Evolutionary conservation across 2,797 vertebrate species (phyloP), one percentile per base, ranked within the genome.

Genomic region (Poecilia picta): DNA sequence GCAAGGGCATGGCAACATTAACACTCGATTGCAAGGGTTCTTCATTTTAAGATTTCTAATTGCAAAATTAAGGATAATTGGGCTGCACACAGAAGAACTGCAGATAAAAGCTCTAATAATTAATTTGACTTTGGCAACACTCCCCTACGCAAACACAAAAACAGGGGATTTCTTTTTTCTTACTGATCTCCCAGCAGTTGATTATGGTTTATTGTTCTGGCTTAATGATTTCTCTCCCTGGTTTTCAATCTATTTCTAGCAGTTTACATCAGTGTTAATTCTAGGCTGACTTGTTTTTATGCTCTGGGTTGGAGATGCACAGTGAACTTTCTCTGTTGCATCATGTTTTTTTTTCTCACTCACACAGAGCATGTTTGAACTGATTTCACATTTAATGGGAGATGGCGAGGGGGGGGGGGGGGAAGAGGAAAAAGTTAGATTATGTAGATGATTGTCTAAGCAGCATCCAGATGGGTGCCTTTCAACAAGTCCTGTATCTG

Each of bases 21-120:
- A 93, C 92, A 89, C 88, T 85, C 79, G 85, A 93, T 93, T 91
- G 86, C 90, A 91, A 85, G 93, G 87, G 77, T 91, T 91, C 82
- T 94, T 94, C 93, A 90, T 90, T 91, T 81, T 83, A 86, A 92
- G 87, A 85, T 91, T 90, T 88, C 81, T 94, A 94, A 94, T 94
- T 93, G 92, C 75, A 88, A 89, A 93, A 94, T 95, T 94, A 93
- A 89, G 79, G 84, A 91, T 95, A 94, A 94, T 94, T 94, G 92
- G 92, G 90, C 82, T 92, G 90, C 85, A 76, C 91, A 86, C 85
- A 91, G 89, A 92, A 89, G 90, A 94, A 93, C 92, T 89, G 84
- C 87, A 8, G 89, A 94, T 92, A 93, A 94, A 94, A 93, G 92
- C 91, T 87, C 83, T 92, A 92, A 95, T 95, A 93, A 94, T 93